Evolutionary conservation across 2,113 vertebrate genomes (phyloP).

Genomic region (Ahaetulla prasina): DNA sequence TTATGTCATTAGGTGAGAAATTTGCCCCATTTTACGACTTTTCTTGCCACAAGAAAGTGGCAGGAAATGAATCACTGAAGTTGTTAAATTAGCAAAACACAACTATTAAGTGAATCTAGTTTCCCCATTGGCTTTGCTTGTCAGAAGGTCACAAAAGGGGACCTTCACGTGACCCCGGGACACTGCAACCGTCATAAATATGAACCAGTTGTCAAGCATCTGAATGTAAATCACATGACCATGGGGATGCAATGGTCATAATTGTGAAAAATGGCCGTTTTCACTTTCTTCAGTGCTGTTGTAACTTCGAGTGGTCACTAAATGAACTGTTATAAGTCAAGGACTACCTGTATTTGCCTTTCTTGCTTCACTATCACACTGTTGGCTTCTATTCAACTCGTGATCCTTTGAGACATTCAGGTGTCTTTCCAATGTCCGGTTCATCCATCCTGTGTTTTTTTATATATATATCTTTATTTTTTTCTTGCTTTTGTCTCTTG

Average conservation of each 20-base stretch:
- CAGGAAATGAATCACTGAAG: no score
- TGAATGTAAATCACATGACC: no score
- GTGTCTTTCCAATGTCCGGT: background rate
- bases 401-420: background rate
- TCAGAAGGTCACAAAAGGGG: background rate
- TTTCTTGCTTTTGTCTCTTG: background rate
- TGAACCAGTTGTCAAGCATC: no score
- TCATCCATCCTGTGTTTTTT: background rate
- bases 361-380: background rate
- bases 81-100: no score
- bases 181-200: no score
- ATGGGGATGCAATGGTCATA: no score
- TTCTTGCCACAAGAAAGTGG: no score
- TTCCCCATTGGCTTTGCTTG: background rate
- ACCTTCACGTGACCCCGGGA: background rate
- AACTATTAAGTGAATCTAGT: background rate
- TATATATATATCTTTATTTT: background rate
- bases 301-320: background rate
- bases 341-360: background rate
- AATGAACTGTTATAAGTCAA: background rate
- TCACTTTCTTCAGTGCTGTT: background rate
- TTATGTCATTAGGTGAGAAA: no score
- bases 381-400: background rate
- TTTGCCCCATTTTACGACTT: no score
- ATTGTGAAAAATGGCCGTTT: background rate